Percentiles rank a stretch among this genome's conserved stretches.
These are phyloP conservation scores for Baccha elongata DNA, from an alignment of 2,888 invertebrate species.

Conservation along the genomic window DNA sequence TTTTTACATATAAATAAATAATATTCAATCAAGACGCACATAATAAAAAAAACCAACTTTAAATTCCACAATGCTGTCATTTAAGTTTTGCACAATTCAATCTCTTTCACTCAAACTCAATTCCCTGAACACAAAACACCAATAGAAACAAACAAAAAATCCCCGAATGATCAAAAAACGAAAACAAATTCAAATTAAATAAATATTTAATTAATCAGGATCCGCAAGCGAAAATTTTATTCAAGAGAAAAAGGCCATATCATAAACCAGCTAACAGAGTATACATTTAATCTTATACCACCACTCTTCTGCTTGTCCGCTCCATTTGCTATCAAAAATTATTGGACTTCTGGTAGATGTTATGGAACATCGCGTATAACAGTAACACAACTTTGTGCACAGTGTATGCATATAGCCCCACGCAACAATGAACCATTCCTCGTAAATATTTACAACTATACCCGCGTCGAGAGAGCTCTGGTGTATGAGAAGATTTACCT, in stretches of 20 bases:
- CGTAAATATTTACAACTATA: constrained; percentile 69
- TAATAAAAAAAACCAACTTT: constrained; percentile 52
- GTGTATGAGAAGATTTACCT: constrained; percentile 14
- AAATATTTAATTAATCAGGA: constrained; percentile 73
- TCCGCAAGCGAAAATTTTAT: constrained; percentile 56
- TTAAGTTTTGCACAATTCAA: constrained; percentile 64
- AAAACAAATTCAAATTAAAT: constrained; percentile 64
- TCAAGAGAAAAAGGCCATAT: constrained; percentile 11
- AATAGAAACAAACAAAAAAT: constrained; percentile 13
- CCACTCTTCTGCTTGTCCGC: constrained; percentile 19
- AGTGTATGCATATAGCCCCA: constrained; percentile 35
- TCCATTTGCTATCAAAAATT: constrained; percentile 71
- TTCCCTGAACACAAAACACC: background rate
- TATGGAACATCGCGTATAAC: constrained; percentile 38
- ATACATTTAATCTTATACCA: constrained; percentile 64
- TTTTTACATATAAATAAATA: constrained; percentile 59
- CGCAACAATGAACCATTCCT: constrained; percentile 68
- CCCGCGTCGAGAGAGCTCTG: background rate
- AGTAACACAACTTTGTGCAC: constrained; percentile 3
- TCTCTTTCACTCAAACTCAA: constrained; percentile 28
- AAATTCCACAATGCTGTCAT: constrained; percentile 33
- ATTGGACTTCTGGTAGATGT: constrained; percentile 70
- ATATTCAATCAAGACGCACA: constrained; percentile 64
- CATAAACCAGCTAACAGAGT: constrained; percentile 60
- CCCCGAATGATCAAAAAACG: background rate